Evolutionary conservation across 2,888 invertebrate species (phyloP).

Genomic region (Tetragonula carbonaria): DNA sequence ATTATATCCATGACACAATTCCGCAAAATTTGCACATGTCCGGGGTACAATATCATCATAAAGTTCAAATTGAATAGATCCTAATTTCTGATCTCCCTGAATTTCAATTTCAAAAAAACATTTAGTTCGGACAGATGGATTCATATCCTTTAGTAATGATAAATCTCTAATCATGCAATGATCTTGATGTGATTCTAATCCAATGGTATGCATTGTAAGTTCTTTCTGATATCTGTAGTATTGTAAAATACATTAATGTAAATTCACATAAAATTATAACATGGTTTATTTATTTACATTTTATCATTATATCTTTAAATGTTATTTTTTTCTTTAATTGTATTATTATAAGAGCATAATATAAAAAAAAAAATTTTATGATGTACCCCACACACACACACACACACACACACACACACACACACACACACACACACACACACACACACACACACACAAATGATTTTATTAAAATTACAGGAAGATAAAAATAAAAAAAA

Average conservation of each 20-base stretch:
- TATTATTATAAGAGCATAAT: neutral
- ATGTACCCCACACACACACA: too few species aligned
- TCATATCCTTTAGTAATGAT: conserved; percentile 46
- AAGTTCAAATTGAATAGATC: conserved; percentile 81
- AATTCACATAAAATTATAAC: neutral
- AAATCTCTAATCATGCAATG: conserved; percentile 49
- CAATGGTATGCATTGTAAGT: neutral
- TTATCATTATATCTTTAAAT: neutral
- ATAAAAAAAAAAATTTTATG: too few species aligned
- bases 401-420: too few species aligned
- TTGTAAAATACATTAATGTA: neutral
- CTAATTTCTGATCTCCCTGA: conserved; percentile 73
- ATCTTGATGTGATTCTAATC: conserved; percentile 33
- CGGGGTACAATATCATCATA: conserved; percentile 80
- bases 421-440: too few species aligned
- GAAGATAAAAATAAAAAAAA: neutral
- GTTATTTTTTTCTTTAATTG: neutral
- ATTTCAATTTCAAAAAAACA: conserved; percentile 81
- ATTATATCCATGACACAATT: conserved; percentile 78
- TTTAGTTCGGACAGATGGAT: conserved; percentile 62
- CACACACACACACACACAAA: too few species aligned
- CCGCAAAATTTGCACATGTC: conserved; percentile 81
- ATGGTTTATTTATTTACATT: neutral
- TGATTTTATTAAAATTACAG: neutral
- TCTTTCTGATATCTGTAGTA: conserved; percentile 7